Base-by-base conservation (phyloP, 30 jellyfish, hydroid and myxozoan genomes). In the Morbakka virulenta region DNA sequence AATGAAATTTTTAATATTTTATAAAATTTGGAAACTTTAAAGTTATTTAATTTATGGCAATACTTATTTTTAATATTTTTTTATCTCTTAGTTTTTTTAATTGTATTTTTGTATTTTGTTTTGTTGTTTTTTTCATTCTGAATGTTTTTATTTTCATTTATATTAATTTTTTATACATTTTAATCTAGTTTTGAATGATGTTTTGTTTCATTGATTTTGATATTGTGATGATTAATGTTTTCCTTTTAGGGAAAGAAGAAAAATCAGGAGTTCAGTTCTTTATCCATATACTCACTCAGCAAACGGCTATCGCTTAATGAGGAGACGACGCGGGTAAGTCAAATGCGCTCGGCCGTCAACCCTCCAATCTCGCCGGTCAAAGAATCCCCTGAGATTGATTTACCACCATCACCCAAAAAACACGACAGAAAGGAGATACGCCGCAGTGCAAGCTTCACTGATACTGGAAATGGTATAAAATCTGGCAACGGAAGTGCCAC, bases 271-370 rank as follows among this genome's bases (percentile, higher is more conserved):
- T 74, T 88, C 14, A 81, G 69, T 75, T 62, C 93, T 17, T 70
- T 88, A 32, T 88, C 97, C 35, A 83, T 88, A 23, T 88, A 88
- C 48, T 88, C 97, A 34, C 90, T 87, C 62, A 72, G 48, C 12
- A 87, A 87, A 33, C 57, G 61, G 20, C 41, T 32, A 13, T 34
- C 93, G 30, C 35, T 62, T 50, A 6, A 49, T 4, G 36, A 35
- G 4, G 47, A 33, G 34, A 68, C 68, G 21, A 77, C 68, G n/a
- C 21, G 22, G 49, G n/a, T n/a, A n/a, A n/a, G n/a, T n/a, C n/a
- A n/a, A n/a, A n/a, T n/a, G n/a, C n/a, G n/a, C n/a, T n/a, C n/a
- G n/a, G n/a, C n/a, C n/a, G n/a, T n/a, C n/a, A n/a, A n/a, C n/a
- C n/a, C n/a, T n/a, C n/a, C n/a, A n/a, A n/a, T n/a, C n/a, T n/a